Percentiles rank a stretch among this genome's conserved stretches.
Conservation (phyloP, 2,797 vertebrate species). For the Orestias chungarensis region DNA sequence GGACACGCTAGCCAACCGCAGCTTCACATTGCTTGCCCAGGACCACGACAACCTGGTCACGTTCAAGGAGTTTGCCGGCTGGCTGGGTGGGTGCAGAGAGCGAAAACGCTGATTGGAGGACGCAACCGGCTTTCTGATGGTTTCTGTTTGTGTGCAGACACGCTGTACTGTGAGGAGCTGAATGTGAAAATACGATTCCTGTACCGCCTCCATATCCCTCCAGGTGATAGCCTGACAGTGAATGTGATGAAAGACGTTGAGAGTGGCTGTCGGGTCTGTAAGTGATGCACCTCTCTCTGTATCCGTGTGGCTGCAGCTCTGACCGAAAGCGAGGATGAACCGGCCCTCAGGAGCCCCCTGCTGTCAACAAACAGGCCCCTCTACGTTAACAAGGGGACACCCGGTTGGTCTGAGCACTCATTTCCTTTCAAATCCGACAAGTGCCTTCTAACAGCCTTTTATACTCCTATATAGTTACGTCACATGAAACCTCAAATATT, state of each 20-base stretch:
- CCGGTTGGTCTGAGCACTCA: constrained; percentile 69
- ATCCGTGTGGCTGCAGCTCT: constrained; percentile 80
- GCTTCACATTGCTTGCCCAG: constrained; percentile 90
- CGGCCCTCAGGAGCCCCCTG: constrained; percentile 85
- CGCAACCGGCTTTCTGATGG: not conserved
- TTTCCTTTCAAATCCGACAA: not conserved
- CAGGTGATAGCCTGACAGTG: constrained; percentile 81
- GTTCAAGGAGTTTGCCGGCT: constrained; percentile 87
- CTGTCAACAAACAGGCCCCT: constrained; percentile 89
- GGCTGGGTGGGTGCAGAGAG: constrained; percentile 80
- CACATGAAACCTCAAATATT: too few relatives aligned
- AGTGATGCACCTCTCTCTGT: not conserved
- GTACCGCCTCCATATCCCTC: constrained; percentile 92
- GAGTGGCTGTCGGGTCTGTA: not conserved
- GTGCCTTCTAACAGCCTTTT: too few relatives aligned
- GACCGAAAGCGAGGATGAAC: constrained; percentile 88
- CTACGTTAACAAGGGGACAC: constrained; percentile 80
- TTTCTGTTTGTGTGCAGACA: constrained; percentile 71
- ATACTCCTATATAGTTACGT: too few relatives aligned
- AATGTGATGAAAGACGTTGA: too few relatives aligned
- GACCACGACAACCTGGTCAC: constrained; percentile 84
- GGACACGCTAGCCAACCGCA: constrained; percentile 83
- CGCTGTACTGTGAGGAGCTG: constrained; percentile 93
- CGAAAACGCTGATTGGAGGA: not conserved
- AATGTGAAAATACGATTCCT: constrained; percentile 92